A percentile compares a stretch with the other conserved stretches of the same genome.
These are phyloP conservation scores for Eulemur albifrons DNA, from an alignment of 2,797 vertebrate species.

Conservation along the genomic window DNA sequence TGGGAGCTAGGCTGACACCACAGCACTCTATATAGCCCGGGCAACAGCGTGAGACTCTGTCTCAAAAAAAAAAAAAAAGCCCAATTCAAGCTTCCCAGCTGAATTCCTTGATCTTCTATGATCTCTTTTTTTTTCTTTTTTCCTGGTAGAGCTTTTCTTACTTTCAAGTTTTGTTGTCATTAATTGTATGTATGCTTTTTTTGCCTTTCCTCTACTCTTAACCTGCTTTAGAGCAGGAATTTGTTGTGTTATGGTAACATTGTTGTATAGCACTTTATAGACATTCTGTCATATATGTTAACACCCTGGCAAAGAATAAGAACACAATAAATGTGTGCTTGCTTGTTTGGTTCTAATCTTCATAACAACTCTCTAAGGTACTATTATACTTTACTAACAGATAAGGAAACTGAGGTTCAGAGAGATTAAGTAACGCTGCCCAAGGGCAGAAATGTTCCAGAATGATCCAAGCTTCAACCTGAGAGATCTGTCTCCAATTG, in stretches of 20 bases:
- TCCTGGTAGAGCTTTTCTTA: neutral
- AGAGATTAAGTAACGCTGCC: neutral
- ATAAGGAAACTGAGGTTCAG: neutral
- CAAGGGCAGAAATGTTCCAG: neutral
- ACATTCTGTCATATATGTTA: neutral
- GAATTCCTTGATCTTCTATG: neutral
- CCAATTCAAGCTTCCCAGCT: neutral
- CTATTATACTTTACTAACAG: slow-evolving; percentile 13
- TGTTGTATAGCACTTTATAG: neutral
- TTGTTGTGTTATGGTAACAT: neutral
- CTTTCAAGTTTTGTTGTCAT: neutral
- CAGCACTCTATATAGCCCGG: too few species aligned
- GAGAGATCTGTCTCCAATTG: neutral
- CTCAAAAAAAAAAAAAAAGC: too few species aligned
- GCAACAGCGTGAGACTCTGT: too few species aligned
- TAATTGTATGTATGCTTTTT: neutral
- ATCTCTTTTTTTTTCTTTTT: neutral
- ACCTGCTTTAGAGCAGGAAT: neutral
- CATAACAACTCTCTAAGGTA: neutral
- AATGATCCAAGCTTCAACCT: neutral
- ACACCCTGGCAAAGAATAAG: slow-evolving; percentile 24
- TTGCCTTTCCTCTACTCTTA: neutral
- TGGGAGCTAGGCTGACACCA: too few species aligned
- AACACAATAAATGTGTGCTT: neutral
- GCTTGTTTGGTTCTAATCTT: slow-evolving; percentile 20